Conservation (phyloP, 1,140 invertebrate species). For the Dreissena rostriformis region DNA sequence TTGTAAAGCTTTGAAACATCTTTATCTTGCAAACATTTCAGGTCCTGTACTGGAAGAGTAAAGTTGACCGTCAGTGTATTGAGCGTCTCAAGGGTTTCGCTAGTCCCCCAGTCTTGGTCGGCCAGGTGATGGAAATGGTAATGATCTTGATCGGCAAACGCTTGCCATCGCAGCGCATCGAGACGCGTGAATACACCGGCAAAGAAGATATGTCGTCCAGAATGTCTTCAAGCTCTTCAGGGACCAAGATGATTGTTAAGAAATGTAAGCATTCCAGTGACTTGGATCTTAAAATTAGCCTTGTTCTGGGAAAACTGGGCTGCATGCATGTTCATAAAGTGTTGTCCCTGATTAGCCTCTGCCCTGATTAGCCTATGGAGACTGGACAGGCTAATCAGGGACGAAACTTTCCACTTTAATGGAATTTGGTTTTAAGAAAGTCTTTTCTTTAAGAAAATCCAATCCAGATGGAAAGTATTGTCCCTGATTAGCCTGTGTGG, state of each 20-base stretch:
- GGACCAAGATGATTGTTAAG: conserved; percentile 74
- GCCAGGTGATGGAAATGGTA: conserved; percentile 81
- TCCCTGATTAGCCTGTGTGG: too few relatives aligned
- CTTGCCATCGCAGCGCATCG: conserved; percentile 75
- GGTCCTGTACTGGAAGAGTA: conserved; percentile 78
- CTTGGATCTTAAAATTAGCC: not conserved
- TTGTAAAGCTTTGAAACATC: too few relatives aligned
- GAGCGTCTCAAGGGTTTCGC: conserved; percentile 77
- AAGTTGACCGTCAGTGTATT: conserved; percentile 79
- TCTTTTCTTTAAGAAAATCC: too few relatives aligned
- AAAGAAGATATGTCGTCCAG: conserved; percentile 77
- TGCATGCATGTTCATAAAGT: too few relatives aligned
- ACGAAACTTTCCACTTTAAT: too few relatives aligned
- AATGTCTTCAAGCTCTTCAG: conserved; percentile 77
- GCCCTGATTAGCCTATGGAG: too few relatives aligned
- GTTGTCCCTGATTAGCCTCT: too few relatives aligned
- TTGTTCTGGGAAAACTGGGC: too few relatives aligned
- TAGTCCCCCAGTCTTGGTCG: conserved; percentile 79
- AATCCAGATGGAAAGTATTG: too few relatives aligned
- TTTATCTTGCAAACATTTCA: conserved; percentile 46
- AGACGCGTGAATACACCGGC: conserved; percentile 59
- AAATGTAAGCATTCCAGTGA: conserved; percentile 70
- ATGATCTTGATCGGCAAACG: conserved; percentile 80
- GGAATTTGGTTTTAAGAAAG: too few relatives aligned
- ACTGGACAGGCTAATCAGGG: too few relatives aligned